These are phyloP conservation scores for Acrocyrtus sp. DNA, from an alignment of 2,888 invertebrate genomes.

Conservation along the genomic window DNA sequence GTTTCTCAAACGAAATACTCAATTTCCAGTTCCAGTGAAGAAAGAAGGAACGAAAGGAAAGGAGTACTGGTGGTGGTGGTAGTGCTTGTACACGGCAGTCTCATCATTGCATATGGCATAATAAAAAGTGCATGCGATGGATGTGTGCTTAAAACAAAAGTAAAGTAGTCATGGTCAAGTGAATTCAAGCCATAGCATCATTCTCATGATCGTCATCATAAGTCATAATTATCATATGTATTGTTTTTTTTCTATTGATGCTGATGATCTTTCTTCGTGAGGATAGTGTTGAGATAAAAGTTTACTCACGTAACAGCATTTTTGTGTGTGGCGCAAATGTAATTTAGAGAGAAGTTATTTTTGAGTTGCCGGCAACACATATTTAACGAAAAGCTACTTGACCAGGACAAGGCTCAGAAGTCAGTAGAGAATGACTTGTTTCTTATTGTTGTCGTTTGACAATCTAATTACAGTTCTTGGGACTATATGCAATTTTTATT, in stretches of 20 bases:
- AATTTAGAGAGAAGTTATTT: slow-evolving; percentile 16
- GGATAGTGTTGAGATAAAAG: no score
- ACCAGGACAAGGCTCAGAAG: no score
- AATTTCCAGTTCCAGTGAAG: no score
- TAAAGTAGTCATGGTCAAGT: slow-evolving; percentile 13
- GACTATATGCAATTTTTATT: slow-evolving; percentile 35
- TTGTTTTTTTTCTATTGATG: no score
- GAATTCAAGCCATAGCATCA: no score
- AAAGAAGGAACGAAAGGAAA: no score
- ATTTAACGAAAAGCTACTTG: slow-evolving; percentile 15
- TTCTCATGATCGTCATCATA: slow-evolving; percentile 2
- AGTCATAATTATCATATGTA: slow-evolving; percentile 37
- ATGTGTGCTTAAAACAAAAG: slow-evolving; percentile 1
- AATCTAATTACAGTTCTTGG: slow-evolving; percentile 38
- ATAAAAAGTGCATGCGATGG: slow-evolving; percentile 23
- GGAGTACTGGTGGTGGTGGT: not conserved
- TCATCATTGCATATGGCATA: not conserved
- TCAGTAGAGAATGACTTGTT: slow-evolving; percentile 26
- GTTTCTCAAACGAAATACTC: no score
- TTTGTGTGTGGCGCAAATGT: no score
- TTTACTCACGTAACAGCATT: no score
- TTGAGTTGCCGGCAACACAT: slow-evolving; percentile 37
- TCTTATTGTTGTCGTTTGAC: slow-evolving; percentile 37
- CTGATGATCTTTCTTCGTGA: no score
- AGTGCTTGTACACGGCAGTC: not conserved